phyloP scores from a whole-genome alignment of 2,888 invertebrate genomes.

The Drosophila birchii region DNA sequence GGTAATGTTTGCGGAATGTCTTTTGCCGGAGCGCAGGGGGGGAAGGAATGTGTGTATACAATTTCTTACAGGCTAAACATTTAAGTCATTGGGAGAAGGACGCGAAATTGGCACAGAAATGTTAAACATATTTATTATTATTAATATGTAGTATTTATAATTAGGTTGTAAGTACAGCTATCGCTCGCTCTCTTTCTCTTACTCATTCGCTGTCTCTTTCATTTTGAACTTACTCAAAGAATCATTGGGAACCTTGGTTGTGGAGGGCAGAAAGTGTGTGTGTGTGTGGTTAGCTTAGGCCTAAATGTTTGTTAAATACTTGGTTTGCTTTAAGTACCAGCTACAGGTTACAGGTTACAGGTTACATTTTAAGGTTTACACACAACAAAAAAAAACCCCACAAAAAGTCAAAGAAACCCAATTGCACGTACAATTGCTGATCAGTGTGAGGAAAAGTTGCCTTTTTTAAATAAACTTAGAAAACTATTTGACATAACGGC shows the following conservation, averaged over 20 bases:
- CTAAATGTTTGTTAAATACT: conserved; percentile 38
- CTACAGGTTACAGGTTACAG: conserved; percentile 24
- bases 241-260: conserved; percentile 12
- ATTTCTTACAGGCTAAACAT: conserved; percentile 18
- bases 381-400: not conserved
- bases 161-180: not conserved
- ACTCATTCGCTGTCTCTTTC: conserved; percentile 8
- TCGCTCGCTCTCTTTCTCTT: not conserved
- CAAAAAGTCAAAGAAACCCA: conserved; percentile 8
- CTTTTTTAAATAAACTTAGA: conserved; percentile 6
- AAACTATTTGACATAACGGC: conserved; percentile 39
- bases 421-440: not conserved
- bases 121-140: conserved; percentile 3
- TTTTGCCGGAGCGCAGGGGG: not conserved
- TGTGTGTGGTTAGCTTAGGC: conserved; percentile 5
- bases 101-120: conserved; percentile 32
- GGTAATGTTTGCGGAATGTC: conserved; percentile 32
- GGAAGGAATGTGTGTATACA: conserved; percentile 37
- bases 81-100: conserved; percentile 26
- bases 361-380: conserved; percentile 6
- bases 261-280: conserved; percentile 7
- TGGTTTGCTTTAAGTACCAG: conserved; percentile 28
- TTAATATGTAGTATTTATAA: not conserved
- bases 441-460: conserved; percentile 24
- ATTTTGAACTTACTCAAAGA: conserved; percentile 16